Percentiles rank a stretch among this genome's conserved stretches.
phyloP scores from a whole-genome alignment of 2,888 invertebrate species.

The Myopa testacea region DNA sequence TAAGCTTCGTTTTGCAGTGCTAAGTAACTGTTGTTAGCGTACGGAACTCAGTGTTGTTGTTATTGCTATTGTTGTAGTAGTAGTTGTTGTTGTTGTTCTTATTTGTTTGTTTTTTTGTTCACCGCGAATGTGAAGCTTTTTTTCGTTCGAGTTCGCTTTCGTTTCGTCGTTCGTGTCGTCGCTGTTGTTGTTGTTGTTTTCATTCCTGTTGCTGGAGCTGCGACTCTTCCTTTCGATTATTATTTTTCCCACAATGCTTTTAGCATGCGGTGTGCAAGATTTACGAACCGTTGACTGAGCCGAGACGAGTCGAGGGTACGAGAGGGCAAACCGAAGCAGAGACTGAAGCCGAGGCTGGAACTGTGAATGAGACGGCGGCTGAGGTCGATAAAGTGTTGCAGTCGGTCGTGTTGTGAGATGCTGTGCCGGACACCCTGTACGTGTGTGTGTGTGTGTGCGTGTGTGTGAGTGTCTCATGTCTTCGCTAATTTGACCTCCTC shows the following conservation, averaged over 20 bases:
- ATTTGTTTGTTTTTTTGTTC: conserved; percentile 28
- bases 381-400: background rate
- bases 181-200: conserved; percentile 14
- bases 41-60: conserved; percentile 45
- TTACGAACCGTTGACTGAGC: conserved; percentile 11
- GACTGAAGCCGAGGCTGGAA: background rate
- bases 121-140: too few relatives aligned
- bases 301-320: background rate
- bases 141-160: background rate
- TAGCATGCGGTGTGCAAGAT: conserved; percentile 22
- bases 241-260: conserved; percentile 65
- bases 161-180: background rate
- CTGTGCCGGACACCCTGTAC: conserved; percentile 2
- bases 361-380: background rate
- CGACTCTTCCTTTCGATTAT: conserved; percentile 67
- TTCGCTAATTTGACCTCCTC: conserved; percentile 37
- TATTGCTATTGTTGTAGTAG: conserved; percentile 5
- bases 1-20: conserved; percentile 60
- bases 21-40: conserved; percentile 63
- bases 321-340: background rate
- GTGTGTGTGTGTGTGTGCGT: conserved; percentile 8
- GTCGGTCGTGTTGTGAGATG: conserved; percentile 28
- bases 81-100: conserved; percentile 1
- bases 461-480: conserved; percentile 24
- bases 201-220: conserved; percentile 31